phyloP scores from a whole-genome alignment of 2,888 invertebrate genomes.

The Acrobeloides nanus region DNA sequence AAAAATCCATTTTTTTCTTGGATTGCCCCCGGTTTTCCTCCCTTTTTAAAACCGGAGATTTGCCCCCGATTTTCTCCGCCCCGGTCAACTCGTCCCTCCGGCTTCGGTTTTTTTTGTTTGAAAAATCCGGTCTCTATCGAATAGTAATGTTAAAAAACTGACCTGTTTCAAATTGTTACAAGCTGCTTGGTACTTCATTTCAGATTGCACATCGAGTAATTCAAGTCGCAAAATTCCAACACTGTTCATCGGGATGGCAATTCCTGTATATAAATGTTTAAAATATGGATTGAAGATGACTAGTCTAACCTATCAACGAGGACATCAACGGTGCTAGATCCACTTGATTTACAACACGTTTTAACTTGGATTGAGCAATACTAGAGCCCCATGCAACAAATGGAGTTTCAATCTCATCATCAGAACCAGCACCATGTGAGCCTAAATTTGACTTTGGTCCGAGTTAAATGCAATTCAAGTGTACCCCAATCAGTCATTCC shows the following conservation, averaged over 20 bases:
- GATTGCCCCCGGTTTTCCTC: too few relatives aligned
- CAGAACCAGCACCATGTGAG: slow-evolving; percentile 86
- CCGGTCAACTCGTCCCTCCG: too few relatives aligned
- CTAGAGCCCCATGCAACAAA: slow-evolving; percentile 93
- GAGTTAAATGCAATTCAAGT: too few relatives aligned
- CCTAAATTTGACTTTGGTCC: too few relatives aligned
- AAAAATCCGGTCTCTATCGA: too few relatives aligned
- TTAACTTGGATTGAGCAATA: slow-evolving; percentile 54
- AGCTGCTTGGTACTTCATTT: slow-evolving; percentile 27
- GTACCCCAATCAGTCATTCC: slow-evolving; percentile 90
- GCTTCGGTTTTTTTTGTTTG: too few relatives aligned
- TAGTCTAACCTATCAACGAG: slow-evolving; percentile 72
- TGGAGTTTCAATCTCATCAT: slow-evolving; percentile 84
- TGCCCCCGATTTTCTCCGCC: too few relatives aligned
- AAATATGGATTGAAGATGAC: too few relatives aligned
- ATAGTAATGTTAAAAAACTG: too few relatives aligned
- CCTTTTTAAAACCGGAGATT: too few relatives aligned
- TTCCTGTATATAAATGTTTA: too few relatives aligned
- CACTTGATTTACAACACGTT: slow-evolving; percentile 63
- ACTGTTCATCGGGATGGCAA: slow-evolving; percentile 80
- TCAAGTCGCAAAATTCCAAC: slow-evolving; percentile 64
- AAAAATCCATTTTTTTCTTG: too few relatives aligned
- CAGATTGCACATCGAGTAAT: slow-evolving; percentile 58
- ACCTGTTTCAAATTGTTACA: slow-evolving; percentile 59
- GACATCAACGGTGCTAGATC: slow-evolving; percentile 84